Conservation (phyloP, 2,888 invertebrate genomes). For the Cactoblastis cactorum region DNA sequence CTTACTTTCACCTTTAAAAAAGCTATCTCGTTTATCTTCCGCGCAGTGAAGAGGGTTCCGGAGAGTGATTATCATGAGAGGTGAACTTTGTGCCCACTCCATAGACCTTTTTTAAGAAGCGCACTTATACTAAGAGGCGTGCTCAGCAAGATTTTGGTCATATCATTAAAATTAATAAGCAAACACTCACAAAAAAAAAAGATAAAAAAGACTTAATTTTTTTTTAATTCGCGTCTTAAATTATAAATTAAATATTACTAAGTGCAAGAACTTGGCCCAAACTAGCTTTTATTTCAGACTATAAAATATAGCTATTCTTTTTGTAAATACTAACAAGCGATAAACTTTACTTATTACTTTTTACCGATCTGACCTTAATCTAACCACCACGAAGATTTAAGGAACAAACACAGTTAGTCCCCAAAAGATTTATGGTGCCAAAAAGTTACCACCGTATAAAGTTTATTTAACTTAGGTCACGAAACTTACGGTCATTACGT, state of each 20-base stretch:
- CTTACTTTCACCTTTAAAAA: constrained; percentile 31
- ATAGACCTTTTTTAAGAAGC: constrained; percentile 64
- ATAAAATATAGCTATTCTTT: background rate
- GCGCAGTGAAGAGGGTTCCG: constrained; percentile 60
- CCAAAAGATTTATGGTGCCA: constrained; percentile 20
- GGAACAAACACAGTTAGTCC: constrained; percentile 14
- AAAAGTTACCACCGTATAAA: constrained; percentile 17
- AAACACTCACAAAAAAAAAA: constrained; percentile 33
- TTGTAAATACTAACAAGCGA: constrained; percentile 5
- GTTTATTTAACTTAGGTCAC: constrained; percentile 15
- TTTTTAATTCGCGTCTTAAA: background rate
- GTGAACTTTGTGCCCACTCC: constrained; percentile 52
- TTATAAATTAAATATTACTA: too few relatives aligned
- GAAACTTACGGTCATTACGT: constrained; percentile 30
- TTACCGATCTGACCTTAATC: constrained; percentile 4
- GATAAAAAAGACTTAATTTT: constrained; percentile 11
- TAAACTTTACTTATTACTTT: constrained; percentile 8
- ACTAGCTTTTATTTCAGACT: background rate
- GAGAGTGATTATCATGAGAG: constrained; percentile 62
- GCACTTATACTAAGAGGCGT: constrained; percentile 50
- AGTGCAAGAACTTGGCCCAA: background rate
- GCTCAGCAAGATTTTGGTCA: constrained; percentile 65
- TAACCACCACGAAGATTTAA: constrained; percentile 10
- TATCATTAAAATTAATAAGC: constrained; percentile 71
- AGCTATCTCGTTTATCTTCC: constrained; percentile 65